A percentile compares a stretch with the other conserved stretches of the same genome.
These are phyloP conservation scores for Drosophila triauraria DNA, from an alignment of 1,140 invertebrate species.

Conservation along the genomic window DNA sequence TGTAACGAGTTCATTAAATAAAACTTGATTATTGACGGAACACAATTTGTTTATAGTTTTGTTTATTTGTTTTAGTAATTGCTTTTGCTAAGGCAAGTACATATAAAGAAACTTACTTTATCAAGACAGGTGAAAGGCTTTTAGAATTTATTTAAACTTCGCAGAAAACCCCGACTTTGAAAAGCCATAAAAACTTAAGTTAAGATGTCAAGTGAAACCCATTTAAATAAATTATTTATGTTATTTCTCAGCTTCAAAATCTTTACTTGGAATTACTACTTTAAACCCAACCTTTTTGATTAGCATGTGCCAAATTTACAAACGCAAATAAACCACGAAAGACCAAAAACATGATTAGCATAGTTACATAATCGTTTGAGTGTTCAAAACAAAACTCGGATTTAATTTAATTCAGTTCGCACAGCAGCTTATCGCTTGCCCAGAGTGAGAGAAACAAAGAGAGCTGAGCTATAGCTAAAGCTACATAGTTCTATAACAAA, in stretches of 20 bases:
- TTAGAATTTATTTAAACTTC: neutral
- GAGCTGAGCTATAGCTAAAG: slow-evolving; percentile 22
- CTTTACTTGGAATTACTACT: neutral
- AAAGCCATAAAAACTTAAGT: neutral
- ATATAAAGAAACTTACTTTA: neutral
- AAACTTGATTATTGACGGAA: neutral
- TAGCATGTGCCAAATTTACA: slow-evolving; percentile 34
- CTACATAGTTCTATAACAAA: slow-evolving; percentile 29
- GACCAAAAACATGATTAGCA: slow-evolving; percentile 26
- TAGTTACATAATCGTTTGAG: slow-evolving; percentile 42
- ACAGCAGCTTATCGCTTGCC: slow-evolving; percentile 42
- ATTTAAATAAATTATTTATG: neutral
- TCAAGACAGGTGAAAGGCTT: neutral
- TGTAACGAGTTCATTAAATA: neutral
- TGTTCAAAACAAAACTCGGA: slow-evolving; percentile 49
- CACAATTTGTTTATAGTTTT: too few species aligned
- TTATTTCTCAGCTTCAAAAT: too few species aligned
- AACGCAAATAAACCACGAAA: slow-evolving; percentile 18
- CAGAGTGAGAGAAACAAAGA: slow-evolving; percentile 28
- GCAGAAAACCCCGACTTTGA: too few species aligned
- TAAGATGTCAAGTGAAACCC: neutral
- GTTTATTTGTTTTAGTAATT: neutral
- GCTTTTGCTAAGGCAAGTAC: neutral
- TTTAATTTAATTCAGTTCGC: slow-evolving; percentile 50
- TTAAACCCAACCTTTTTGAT: slow-evolving; percentile 8